Conservation (phyloP, 2,797 vertebrate species). For the Threskiornis aethiopicus region DNA sequence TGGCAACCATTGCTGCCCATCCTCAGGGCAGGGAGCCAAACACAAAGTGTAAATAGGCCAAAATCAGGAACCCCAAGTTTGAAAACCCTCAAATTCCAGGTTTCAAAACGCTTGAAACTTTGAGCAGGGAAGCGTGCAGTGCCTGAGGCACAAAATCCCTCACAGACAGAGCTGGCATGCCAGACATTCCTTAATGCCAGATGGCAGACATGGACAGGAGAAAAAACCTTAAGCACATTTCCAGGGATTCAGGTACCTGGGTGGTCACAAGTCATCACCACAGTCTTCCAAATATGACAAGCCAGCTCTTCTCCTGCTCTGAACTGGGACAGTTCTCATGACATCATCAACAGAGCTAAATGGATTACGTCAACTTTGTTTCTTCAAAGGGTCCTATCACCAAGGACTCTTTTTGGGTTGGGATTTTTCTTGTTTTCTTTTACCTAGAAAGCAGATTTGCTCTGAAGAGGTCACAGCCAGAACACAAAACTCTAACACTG, state of each 20-base stretch:
- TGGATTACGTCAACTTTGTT: background rate
- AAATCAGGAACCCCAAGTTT: background rate
- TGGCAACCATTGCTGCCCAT: background rate
- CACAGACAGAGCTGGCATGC: background rate
- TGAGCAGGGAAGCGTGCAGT: background rate
- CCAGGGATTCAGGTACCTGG: background rate
- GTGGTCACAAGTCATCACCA: background rate
- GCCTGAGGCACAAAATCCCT: background rate
- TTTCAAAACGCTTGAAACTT: background rate
- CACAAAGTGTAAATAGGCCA: background rate
- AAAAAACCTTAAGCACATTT: background rate
- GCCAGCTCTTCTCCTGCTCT: background rate
- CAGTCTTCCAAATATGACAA: background rate
- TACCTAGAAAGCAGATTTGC: background rate
- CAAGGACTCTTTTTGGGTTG: background rate
- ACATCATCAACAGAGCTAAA: background rate
- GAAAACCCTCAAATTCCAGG: background rate
- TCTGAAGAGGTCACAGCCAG: background rate
- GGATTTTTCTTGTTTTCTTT: background rate
- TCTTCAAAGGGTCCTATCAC: background rate
- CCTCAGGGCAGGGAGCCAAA: background rate
- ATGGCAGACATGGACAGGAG: background rate
- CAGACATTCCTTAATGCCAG: background rate
- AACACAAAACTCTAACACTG: background rate
- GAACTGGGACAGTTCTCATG: background rate